Base-by-base conservation (phyloP, 2,113 vertebrate genomes). In the Tauraco erythrolophus region DNA sequence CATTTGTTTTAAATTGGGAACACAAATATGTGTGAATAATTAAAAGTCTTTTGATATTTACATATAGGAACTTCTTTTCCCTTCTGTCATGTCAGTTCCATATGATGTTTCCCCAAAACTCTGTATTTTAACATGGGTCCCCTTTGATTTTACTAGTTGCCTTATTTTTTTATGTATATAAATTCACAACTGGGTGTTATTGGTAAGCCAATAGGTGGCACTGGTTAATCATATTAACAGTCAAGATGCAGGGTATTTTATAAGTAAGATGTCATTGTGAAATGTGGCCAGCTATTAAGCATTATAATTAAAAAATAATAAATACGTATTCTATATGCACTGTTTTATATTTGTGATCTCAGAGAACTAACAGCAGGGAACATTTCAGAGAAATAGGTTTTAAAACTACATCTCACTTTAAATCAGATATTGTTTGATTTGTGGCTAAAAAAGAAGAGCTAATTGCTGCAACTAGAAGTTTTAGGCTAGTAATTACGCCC, bases 181-280 rank as follows among this genome's bases (percentile, higher is more conserved):
- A 46, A 6, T 35, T 45, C 31, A 77, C 45, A 39, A 35, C 48
- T 71, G 69, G 84, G 30, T 78, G 50, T 37, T 58, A 62, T 6
- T 70, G 28, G 54, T 75, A 82, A 93, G 50, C 94, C 96, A 92
- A 95, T 95, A 97, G 94, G 62, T 96, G 94, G 97, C 94, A 96
- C 87, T 93, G 66, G 92, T 92, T 93, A 93, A 80, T 84, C 92
- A 50, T 51, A 85, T 72, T 75, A 89, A 62, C 46, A 53, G 14
- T 78, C 35, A 88, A 57, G 78, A 50, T 24, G 7, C 57, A 53
- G 43, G 10, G 8, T 66, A 25, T 82, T 93, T 87, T 76, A 10
- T 41, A 87, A 74, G 74, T 43, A 69, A 57, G 37, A 43, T 39
- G 35, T 35, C 43, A 5, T 18, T 19, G 12, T 41, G 65, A 90